Base-by-base conservation (phyloP, 2,797 vertebrate species). In the Columba guinea region DNA sequence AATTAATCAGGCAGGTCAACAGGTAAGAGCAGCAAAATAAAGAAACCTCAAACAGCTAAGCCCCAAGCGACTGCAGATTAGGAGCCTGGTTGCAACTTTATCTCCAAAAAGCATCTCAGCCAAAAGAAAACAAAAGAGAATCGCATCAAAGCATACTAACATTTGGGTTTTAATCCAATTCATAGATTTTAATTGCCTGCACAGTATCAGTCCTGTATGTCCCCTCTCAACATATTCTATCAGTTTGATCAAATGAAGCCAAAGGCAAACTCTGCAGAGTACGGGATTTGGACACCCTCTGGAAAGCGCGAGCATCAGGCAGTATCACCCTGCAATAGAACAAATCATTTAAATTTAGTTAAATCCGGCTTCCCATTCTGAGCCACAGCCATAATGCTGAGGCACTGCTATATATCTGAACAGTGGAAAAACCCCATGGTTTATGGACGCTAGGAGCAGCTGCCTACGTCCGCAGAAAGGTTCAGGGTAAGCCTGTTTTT, bases 1-100 rank as follows among this genome's bases (percentile, higher is more conserved):
- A 97, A 96, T 96, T 94, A 95, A 96, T 81, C 91, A 89, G 94
- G 91, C 78, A 93, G 87, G 65, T 96, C 88, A 96, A 94, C 13
- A 96, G 92, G 91, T 93, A 95, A 89, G 64, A 95, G n/a, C 41
- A 92, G 53, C 35, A 75, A 92, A 89, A 65, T 12, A 94, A 88
- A 71, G 67, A 78, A 89, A 81, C 35, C 11, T 71, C 13, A 26
- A 81, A 75, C 9, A 67, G 75, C 69, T 41, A 83, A 92, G 74
- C 81, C 95, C 48, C 67, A 87, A 79, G 73, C 85, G 93, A 73
- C 44, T 87, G 62, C n/a, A 87, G 86, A 87, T 92, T 56, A 84
- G 62, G 10, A 30, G 53, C 32, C 34, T 83, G 49, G 32, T 78
- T 88, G 60, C 52, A 80, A 41, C 49, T 70, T 71, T 60, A 70